Percentiles rank a stretch among this genome's conserved stretches.
Evolutionary conservation across 2,888 invertebrate genomes (phyloP).

Genomic region (Shargacucullia verbasci): DNA sequence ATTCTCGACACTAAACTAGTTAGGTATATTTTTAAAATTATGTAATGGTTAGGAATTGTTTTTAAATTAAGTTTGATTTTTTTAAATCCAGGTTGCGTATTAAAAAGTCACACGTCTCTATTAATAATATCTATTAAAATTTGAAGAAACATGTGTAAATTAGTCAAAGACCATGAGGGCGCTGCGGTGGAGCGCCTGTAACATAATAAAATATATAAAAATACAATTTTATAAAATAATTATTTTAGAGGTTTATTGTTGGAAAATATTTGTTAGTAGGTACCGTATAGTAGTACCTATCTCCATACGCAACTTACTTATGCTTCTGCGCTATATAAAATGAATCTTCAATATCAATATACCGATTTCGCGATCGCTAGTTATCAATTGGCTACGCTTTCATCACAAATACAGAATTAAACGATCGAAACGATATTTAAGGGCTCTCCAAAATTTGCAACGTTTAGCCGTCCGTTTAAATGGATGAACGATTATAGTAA

Average conservation of each 20-base stretch:
- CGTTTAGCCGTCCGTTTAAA: slow-evolving; percentile 48
- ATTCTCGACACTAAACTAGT: slow-evolving; percentile 50
- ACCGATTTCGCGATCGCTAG: not conserved
- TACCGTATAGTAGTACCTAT: too few relatives aligned
- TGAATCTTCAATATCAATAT: too few relatives aligned
- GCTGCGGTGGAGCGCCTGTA: too few relatives aligned
- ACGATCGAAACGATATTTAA: slow-evolving; percentile 29
- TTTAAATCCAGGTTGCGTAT: not conserved
- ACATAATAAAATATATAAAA: too few relatives aligned
- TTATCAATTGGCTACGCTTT: slow-evolving; percentile 3
- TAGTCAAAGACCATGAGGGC: too few relatives aligned
- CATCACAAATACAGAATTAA: slow-evolving; percentile 15
- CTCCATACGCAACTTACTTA: too few relatives aligned
- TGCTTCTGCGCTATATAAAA: too few relatives aligned
- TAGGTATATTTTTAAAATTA: slow-evolving; percentile 40
- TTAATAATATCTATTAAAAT: not conserved
- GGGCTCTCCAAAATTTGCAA: slow-evolving; percentile 29
- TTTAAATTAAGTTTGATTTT: slow-evolving; percentile 10
- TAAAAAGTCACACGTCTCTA: slow-evolving; percentile 1
- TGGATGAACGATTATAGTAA: slow-evolving; percentile 40
- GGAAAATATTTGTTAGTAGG: too few relatives aligned
- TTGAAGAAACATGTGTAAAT: not conserved
- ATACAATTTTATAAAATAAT: too few relatives aligned
- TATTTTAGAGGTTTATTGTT: too few relatives aligned
- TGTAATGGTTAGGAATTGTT: slow-evolving; percentile 23